Evolutionary conservation across 2,797 vertebrate genomes (phyloP).

Genomic region (Lophius americanus): DNA sequence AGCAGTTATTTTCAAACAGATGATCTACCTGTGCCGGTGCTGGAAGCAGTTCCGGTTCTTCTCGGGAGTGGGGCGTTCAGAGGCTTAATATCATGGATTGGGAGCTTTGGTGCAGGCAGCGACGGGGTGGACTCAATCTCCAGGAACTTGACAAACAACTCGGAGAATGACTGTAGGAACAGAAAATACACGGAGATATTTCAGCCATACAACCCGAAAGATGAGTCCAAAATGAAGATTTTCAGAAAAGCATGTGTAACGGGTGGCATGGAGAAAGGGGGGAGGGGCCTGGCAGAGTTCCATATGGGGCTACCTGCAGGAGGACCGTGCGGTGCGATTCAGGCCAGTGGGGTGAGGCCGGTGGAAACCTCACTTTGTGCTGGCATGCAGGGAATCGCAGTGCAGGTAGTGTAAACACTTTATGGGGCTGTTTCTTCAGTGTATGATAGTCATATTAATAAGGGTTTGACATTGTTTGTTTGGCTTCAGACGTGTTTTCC

Average conservation of each 20-base stretch:
- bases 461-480: too few species aligned
- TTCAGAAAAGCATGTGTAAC: not conserved
- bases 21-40: conserved; percentile 77
- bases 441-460: too few species aligned
- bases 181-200: not conserved
- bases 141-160: conserved; percentile 97
- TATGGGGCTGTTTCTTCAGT: too few species aligned
- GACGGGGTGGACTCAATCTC: conserved; percentile 93
- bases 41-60: conserved; percentile 58
- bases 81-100: conserved; percentile 86
- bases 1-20: not conserved
- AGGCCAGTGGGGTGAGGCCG: too few species aligned
- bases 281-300: too few species aligned
- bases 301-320: too few species aligned
- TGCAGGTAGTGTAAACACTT: too few species aligned
- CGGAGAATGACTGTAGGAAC: conserved; percentile 92
- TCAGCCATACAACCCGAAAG: not conserved
- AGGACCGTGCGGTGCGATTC: too few species aligned
- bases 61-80: conserved; percentile 80
- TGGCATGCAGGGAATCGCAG: too few species aligned
- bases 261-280: too few species aligned
- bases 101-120: conserved; percentile 87
- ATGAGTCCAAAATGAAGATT: not conserved
- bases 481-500: too few species aligned
- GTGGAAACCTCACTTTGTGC: too few species aligned